Conservation (phyloP, 2,113 vertebrate genomes). For the Excalfactoria chinensis region DNA sequence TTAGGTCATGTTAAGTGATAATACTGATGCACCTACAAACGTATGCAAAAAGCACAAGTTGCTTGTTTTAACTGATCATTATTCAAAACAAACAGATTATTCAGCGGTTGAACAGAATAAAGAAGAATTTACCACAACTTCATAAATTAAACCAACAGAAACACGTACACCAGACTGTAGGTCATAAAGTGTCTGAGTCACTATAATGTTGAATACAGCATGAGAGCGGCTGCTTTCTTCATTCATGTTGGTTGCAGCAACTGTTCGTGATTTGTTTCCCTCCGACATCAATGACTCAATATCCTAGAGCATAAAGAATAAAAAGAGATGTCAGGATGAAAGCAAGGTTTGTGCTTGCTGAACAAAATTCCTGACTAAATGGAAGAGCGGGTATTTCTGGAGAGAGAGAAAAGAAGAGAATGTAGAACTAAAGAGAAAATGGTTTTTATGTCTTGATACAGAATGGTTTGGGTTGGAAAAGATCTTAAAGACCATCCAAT, state of each 20-base stretch:
- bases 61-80: not conserved
- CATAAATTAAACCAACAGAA: not conserved
- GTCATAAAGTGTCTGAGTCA: slow-evolving; percentile 90
- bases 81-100: too few relatives aligned
- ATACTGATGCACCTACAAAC: not conserved
- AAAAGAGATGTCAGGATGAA: slow-evolving; percentile 29
- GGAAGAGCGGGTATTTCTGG: not conserved
- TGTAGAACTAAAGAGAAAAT: not conserved
- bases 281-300: slow-evolving; percentile 92
- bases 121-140: not conserved
- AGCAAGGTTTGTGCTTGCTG: not conserved
- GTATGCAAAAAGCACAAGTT: not conserved
- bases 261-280: slow-evolving; percentile 94
- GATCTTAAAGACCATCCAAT: too few relatives aligned
- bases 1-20: not conserved
- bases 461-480: too few relatives aligned
- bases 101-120: not conserved
- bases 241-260: slow-evolving; percentile 97
- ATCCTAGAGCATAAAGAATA: slow-evolving; percentile 76
- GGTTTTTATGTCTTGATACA: not conserved
- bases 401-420: not conserved
- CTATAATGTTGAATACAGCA: slow-evolving; percentile 88
- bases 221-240: slow-evolving; percentile 93
- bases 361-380: not conserved
- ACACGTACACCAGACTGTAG: slow-evolving; percentile 85